phyloP scores from a whole-genome alignment of 2,113 vertebrate species.

The Elephantulus edwardii region DNA sequence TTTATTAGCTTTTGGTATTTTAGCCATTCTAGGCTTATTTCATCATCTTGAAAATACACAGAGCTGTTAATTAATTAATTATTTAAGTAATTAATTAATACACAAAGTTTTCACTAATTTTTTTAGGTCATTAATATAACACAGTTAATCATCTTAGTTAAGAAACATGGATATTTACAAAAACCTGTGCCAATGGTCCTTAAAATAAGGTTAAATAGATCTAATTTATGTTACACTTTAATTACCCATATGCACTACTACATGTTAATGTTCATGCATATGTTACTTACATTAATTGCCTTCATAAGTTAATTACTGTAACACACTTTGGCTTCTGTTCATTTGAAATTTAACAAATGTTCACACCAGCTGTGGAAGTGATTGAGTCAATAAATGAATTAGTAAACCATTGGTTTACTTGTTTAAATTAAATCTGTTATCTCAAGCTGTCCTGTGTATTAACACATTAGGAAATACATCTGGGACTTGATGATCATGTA shows the following conservation, averaged over 20 bases:
- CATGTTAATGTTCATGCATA: slow-evolving; percentile 58
- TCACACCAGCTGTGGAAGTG: slow-evolving; percentile 71
- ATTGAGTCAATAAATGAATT: slow-evolving; percentile 34
- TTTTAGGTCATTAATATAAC: slow-evolving; percentile 69
- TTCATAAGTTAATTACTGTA: slow-evolving; percentile 61
- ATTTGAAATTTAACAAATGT: slow-evolving; percentile 73
- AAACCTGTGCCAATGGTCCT: slow-evolving; percentile 62
- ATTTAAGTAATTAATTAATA: slow-evolving; percentile 55
- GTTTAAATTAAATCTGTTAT: slow-evolving; percentile 49
- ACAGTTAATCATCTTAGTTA: slow-evolving; percentile 64
- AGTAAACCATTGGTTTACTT: slow-evolving; percentile 40
- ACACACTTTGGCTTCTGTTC: slow-evolving; percentile 51
- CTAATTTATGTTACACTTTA: slow-evolving; percentile 64
- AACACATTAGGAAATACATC: slow-evolving; percentile 43
- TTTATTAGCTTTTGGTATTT: background rate
- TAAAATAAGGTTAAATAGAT: slow-evolving; percentile 75
- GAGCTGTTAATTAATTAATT: slow-evolving; percentile 66
- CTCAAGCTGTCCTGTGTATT: slow-evolving; percentile 51
- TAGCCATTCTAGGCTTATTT: slow-evolving; percentile 66
- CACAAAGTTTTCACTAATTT: background rate
- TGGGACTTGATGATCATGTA: background rate
- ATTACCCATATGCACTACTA: slow-evolving; percentile 59
- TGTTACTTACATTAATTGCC: slow-evolving; percentile 73
- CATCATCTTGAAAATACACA: slow-evolving; percentile 67
- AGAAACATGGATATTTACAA: slow-evolving; percentile 59